Evolutionary conservation across 2,888 invertebrate species (phyloP).

Genomic region (Agriopis marginaria): DNA sequence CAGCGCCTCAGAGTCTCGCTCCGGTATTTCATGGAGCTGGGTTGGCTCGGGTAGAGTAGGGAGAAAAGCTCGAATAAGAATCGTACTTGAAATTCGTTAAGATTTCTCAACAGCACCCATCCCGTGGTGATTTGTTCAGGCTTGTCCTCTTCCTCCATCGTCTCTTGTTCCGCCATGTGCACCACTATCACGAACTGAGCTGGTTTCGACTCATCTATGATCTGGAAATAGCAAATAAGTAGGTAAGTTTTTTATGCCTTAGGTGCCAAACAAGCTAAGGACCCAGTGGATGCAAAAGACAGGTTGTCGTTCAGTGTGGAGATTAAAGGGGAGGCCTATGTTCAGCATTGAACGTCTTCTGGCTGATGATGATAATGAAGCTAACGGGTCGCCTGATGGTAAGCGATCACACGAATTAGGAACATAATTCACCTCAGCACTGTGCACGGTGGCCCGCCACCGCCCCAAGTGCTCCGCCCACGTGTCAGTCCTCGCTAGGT

Average conservation of each 20-base stretch:
- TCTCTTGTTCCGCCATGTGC: slow-evolving; percentile 89
- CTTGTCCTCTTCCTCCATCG: slow-evolving; percentile 79
- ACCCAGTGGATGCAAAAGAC: too few species aligned
- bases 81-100: slow-evolving; percentile 87
- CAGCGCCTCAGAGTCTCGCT: too few species aligned
- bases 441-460: slow-evolving; percentile 95
- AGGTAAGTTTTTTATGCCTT: not conserved
- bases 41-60: too few species aligned
- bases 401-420: not conserved
- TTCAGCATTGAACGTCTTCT: too few species aligned
- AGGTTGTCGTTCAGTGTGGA: too few species aligned
- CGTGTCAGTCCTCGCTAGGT: slow-evolving; percentile 93
- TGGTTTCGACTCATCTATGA: slow-evolving; percentile 88
- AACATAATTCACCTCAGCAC: slow-evolving; percentile 88
- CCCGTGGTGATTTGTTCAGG: slow-evolving; percentile 82
- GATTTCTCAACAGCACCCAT: slow-evolving; percentile 83
- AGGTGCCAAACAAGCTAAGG: too few species aligned
- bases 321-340: too few species aligned
- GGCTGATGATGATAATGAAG: too few species aligned
- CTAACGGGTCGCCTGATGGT: not conserved
- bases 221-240: slow-evolving; percentile 58
- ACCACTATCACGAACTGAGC: slow-evolving; percentile 93
- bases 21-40: too few species aligned
- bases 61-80: too few species aligned
- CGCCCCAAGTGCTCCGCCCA: slow-evolving; percentile 96